These are phyloP conservation scores for Anthoscopus minutus DNA, from an alignment of 2,113 vertebrate genomes.

Conservation along the genomic window DNA sequence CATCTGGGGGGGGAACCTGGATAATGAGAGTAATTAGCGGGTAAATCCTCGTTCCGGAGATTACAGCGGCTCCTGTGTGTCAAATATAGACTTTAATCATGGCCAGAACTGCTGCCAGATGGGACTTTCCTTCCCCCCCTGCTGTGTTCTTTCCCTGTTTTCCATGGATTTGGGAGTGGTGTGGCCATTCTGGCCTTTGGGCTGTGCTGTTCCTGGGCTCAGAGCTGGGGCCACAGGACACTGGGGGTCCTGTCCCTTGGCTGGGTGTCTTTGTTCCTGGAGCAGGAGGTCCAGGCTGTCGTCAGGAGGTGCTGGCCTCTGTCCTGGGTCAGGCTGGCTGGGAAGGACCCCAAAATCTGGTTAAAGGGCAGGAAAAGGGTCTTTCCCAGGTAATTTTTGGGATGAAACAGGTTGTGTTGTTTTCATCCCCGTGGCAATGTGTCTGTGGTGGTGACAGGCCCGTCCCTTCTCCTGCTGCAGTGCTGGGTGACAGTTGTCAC, in stretches of 20 bases:
- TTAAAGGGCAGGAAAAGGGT: not conserved
- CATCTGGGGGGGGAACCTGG: rapidly evolving
- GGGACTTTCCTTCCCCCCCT: not conserved
- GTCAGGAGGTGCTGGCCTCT: not conserved
- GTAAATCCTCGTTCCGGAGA: not conserved
- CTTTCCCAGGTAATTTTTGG: not conserved
- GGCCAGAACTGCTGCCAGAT: not conserved
- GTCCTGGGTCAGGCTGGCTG: not conserved
- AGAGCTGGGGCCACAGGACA: not conserved
- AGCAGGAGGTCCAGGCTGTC: not conserved
- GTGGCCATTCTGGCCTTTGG: not conserved
- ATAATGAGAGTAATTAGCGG: not conserved
- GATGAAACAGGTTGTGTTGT: too few species aligned
- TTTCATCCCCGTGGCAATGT: rapidly evolving
- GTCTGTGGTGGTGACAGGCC: not conserved
- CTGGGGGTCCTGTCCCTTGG: not conserved
- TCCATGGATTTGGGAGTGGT: not conserved
- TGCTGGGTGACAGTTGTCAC: not conserved
- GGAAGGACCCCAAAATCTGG: not conserved
- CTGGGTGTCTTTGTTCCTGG: not conserved
- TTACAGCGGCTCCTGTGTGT: not conserved
- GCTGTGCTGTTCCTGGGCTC: rapidly evolving
- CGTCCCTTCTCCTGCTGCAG: not conserved
- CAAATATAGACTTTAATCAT: not conserved
- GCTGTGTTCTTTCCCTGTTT: not conserved